Base-by-base conservation (phyloP, 2,888 invertebrate species). In the Melolontha melolontha region DNA sequence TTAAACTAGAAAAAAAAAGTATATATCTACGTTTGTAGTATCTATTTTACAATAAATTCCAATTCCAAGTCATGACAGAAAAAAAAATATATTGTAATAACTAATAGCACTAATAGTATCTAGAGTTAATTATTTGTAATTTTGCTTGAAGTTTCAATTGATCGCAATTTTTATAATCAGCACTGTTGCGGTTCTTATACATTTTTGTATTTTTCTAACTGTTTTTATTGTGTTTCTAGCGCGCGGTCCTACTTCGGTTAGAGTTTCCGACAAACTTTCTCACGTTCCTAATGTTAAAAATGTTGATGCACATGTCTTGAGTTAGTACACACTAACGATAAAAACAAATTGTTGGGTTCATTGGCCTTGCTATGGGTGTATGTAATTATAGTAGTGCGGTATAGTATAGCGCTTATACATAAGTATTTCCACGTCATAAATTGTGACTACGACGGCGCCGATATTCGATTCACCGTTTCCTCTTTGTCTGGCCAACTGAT, bases 381-480 rank as follows among this genome's bases (percentile, higher is more conserved):
- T 69, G 71, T 75, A 75, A 75, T 75, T 75, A 75, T 74, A 73
- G 29, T 49, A 62, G 73, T 71, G 70, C 68, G 72, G 69, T 73
- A 66, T 73, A 68, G 69, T 75, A 69, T 73, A 71, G 70, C 69
- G 72, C 73, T 66, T 62, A 62, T 62, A 34, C 34, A 34, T 72
- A 75, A 74, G 72, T 73, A 71, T 73, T 75, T 75, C 73, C 75
- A 75, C 74, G 74, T 75, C 75, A 74, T 75, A 74, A 75, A 75
- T 75, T 72, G 72, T 71, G 71, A 62, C 47, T 72, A 73, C 73
- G 72, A 72, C 72, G 59, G 59, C 59, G 59, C 59, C 59, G 47
- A 62, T 62, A 62, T 47, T 62, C 47, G 59, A 47, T 34, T 47
- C 59, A 62, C 59, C 11, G 59, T 62, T 62, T 62, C 54, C 49